Base-by-base conservation (phyloP, 2,797 vertebrate species). In the Cheirogaleus major region DNA sequence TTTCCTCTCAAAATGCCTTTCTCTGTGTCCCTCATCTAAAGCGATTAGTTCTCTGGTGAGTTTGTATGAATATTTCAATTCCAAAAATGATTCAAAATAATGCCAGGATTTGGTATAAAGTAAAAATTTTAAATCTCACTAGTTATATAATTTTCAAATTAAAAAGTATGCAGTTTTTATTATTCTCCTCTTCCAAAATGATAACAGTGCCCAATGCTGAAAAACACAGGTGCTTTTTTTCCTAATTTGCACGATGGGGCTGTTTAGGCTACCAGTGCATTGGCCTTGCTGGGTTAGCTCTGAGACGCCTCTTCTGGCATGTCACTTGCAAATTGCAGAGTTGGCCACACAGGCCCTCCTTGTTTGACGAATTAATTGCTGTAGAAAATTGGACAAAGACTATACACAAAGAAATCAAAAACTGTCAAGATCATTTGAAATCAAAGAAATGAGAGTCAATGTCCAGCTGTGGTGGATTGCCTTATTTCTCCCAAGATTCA, bases 31-130 rank as follows among this genome's bases (percentile, higher is more conserved):
- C 30, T 35, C 14, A 89, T 73, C 25, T 87, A 43, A 89, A 81
- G 27, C 76, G 11, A 76, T 81, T 81, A 75, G 48, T 23, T 69
- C 41, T 79, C 22, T 67, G 15, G 43, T 82, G 15, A 79, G 32
- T 69, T 70, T 50, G 6, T 50, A 22, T 63, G n/a, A 86, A 55
- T 70, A 94, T 80, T 93, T 93, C 59, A 89, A 59, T n/a, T 95
- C 30, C 23, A 59, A 86, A 96, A 93, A 55, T 82, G 20, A 83
- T n/a, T 85, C 22, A 41, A 89, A 95, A 78, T 43, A 94, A 79
- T 25, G 65, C 30, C 41, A 85, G 13, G 35, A 27, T 50, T 82
- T 85, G 43, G 4, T 30, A 88, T 65, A 82, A 82, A 91, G 80
- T 70, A 90, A 89, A 92, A 72, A 41, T 48, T 76, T 65, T 43